A percentile compares a stretch with the other conserved stretches of the same genome.
These are phyloP conservation scores for Caretta caretta DNA, from an alignment of 2,113 vertebrate genomes.

Conservation along the genomic window DNA sequence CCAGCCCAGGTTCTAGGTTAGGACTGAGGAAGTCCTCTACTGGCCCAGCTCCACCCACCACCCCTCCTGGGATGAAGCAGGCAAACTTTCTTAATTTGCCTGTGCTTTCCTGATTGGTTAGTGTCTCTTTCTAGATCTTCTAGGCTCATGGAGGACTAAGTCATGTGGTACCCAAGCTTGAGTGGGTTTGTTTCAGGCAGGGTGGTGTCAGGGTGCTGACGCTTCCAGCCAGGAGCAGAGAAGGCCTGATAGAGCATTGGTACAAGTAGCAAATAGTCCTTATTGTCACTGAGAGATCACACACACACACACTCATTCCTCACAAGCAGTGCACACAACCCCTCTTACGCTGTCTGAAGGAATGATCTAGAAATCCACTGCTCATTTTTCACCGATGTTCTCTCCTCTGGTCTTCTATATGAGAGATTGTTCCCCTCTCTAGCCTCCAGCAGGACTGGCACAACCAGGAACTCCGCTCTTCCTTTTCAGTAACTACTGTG, in stretches of 20 bases:
- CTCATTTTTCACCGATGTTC: neutral
- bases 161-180: neutral
- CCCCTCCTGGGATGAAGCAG: neutral
- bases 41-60: neutral
- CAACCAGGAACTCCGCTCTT: fast-evolving
- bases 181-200: neutral
- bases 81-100: neutral
- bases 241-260: neutral
- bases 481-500: neutral
- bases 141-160: neutral
- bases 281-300: neutral
- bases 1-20: neutral
- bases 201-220: neutral
- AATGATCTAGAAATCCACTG: neutral
- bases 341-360: neutral
- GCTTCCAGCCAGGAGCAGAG: neutral
- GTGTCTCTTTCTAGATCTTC: neutral
- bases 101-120: neutral
- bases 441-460: neutral
- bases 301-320: neutral
- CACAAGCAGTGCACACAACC: neutral
- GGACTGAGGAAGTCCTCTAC: neutral
- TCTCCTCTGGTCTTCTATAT: neutral
- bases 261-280: neutral
- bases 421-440: fast-evolving